Percentiles rank a stretch among this genome's conserved stretches.
phyloP scores from a whole-genome alignment of 2,888 invertebrate species.

The Fragum sueziense region DNA sequence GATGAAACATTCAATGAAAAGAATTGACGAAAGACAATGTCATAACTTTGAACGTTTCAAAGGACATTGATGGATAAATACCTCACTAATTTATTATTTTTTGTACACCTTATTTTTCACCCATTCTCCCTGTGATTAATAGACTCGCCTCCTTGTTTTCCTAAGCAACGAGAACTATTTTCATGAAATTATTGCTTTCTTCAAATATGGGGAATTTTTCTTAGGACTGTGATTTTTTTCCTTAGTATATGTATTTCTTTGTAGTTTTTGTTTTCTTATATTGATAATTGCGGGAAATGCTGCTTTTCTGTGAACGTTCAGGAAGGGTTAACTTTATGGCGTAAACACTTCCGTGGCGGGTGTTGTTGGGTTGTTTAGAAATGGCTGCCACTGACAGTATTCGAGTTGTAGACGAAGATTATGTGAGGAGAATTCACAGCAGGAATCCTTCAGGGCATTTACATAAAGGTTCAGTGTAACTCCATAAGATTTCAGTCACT shows the following conservation, averaged over 20 bases:
- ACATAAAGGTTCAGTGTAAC: slow-evolving; percentile 74
- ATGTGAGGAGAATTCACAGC: slow-evolving; percentile 75
- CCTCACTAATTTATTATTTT: not conserved
- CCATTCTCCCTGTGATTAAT: slow-evolving; percentile 10
- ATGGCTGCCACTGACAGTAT: slow-evolving; percentile 80
- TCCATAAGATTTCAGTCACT: no score
- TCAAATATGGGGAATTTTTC: not conserved
- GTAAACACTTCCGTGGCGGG: slow-evolving; percentile 49
- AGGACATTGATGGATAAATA: not conserved
- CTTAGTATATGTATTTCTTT: no score
- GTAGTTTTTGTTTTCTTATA: no score
- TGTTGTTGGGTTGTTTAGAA: slow-evolving; percentile 66
- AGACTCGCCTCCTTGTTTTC: slow-evolving; percentile 8
- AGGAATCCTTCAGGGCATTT: slow-evolving; percentile 75
- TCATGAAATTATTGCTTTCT: not conserved
- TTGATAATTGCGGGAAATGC: no score
- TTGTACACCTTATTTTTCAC: no score
- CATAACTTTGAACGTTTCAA: not conserved
- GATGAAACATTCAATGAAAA: not conserved
- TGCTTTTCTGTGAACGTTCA: no score
- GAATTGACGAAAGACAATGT: no score
- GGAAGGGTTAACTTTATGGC: no score
- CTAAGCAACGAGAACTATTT: slow-evolving; percentile 53
- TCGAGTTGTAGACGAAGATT: slow-evolving; percentile 74
- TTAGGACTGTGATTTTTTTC: no score